Evolutionary conservation across 2,797 vertebrate genomes (phyloP), one percentile per base, ranked within the genome.

Genomic region (Pempheris klunzingeri): DNA sequence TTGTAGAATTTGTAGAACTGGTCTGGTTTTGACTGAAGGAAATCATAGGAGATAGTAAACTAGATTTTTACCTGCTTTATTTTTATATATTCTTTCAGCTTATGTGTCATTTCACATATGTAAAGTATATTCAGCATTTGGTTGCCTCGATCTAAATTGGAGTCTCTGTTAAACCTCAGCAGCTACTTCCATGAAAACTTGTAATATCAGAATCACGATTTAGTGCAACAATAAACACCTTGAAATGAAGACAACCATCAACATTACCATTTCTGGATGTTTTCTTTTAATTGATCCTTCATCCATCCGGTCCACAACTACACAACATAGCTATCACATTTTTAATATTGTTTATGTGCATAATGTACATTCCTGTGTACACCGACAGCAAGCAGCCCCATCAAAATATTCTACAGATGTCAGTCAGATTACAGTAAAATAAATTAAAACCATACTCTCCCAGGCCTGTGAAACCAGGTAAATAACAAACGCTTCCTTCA

Each of bases 381-480:
- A 53, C 24, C n/a, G 17, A 58, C 59, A 75, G 46, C 57, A 49
- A 76, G 69, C 77, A 80, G 77, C 77, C 69, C 78, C 71, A 36
- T 69, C 24, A 44, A 61, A 80, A 73, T 43, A 66, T n/a, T 43
- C 55, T 63, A 80, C 66, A 79, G 43, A 44, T 60, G 32, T 64
- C 66, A 32, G 36, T 60, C 64, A 55, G 38, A 49, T 80, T 83
- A 87, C 87, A 90, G 64, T 87, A 78, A 82, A 92, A 92, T 70
- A 90, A 91, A 61, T 92, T 87, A 93, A 84, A 88, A 81, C 22
- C 7, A 71, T 44, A 50, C 34, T 71, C 82, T 3, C 47, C 68
- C 64, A 41, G 64, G 84, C 89, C 92, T 92, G 91, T 93, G 87
- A 89, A 92, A 92, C 89, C 92, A 92, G 87, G 88, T 89, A 81